Conservation (phyloP, 2,797 vertebrate genomes). For the Heliangelus exortis region DNA sequence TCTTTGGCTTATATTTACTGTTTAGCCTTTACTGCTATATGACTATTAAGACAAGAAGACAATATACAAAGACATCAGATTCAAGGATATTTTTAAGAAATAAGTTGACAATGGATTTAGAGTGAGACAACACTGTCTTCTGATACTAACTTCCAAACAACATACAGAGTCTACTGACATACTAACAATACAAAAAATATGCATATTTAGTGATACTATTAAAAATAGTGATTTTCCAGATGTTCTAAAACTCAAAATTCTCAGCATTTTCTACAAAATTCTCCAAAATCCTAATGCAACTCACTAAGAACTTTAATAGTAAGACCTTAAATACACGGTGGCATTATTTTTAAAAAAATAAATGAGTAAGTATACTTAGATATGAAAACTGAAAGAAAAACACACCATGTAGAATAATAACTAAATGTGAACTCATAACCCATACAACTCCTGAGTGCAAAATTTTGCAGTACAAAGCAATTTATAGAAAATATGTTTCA, state of each 20-base stretch:
- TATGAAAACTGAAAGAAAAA: background rate
- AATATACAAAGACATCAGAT: background rate
- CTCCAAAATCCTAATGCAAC: background rate
- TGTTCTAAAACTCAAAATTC: background rate
- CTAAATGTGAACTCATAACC: background rate
- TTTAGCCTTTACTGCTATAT: background rate
- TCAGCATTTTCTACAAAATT: background rate
- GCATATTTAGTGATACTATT: background rate
- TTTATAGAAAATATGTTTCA: background rate
- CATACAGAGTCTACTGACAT: background rate
- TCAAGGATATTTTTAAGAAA: background rate
- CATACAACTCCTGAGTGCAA: background rate
- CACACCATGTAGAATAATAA: background rate
- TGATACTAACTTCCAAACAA: background rate
- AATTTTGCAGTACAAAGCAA: background rate
- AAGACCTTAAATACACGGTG: background rate
- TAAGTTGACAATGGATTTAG: background rate
- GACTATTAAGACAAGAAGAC: background rate
- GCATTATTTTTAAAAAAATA: background rate
- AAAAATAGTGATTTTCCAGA: background rate
- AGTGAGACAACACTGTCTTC: background rate
- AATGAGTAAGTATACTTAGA: background rate
- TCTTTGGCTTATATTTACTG: background rate
- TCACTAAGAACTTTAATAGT: background rate
- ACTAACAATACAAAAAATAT: background rate